Base-by-base conservation (phyloP, 2,888 invertebrate genomes). In the Drosophila leonis region DNA sequence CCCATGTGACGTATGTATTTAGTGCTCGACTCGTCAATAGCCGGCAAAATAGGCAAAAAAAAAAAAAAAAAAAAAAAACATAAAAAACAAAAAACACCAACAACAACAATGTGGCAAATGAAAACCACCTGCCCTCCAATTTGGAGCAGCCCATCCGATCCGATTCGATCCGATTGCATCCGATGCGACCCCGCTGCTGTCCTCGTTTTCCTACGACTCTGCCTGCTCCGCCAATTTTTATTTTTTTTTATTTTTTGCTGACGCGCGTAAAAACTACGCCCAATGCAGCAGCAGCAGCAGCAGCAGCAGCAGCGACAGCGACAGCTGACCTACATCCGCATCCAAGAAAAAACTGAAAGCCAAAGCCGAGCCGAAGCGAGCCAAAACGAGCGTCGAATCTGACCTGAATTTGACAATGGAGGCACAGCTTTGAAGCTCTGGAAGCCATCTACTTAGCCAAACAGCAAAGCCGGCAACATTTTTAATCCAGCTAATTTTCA, bases 191-290 rank as follows among this genome's bases (percentile, higher is more conserved):
- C 27, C 24, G 10, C 15, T 1, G 33, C 35, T 31, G 35, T 18
- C 46, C 37, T 27, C 1, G 12, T 33, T 29, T 55, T 33, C 55
- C 54, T 29, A 20, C 33, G 39, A 33, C n/a, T 49, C 5, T 51
- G 49, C n/a, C 51, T 54, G 66, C 66, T 61, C 33, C 49, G 61
- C 42, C 63, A 59, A 57, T 59, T 83, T 35, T 31, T 31, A 18
- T 31, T 18, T 42, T 18, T 31, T 33, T 49, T 49, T 49, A 15
- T 51, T 51, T 52, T 78, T 81, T 83, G 84, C 84, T 84, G 84
- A 84, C 84, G 84, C 89, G 84, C 88, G 88, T 88, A 80, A 79
- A 87, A 85, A 75, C 80, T 77, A 82, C 88, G 83, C 88, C 83
- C 89, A 76, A 56, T 73, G 76, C 71, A 85, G 57, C 78, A 67